Evolutionary conservation across 2,888 invertebrate species (phyloP).

Genomic region (Drosophila recens): DNA sequence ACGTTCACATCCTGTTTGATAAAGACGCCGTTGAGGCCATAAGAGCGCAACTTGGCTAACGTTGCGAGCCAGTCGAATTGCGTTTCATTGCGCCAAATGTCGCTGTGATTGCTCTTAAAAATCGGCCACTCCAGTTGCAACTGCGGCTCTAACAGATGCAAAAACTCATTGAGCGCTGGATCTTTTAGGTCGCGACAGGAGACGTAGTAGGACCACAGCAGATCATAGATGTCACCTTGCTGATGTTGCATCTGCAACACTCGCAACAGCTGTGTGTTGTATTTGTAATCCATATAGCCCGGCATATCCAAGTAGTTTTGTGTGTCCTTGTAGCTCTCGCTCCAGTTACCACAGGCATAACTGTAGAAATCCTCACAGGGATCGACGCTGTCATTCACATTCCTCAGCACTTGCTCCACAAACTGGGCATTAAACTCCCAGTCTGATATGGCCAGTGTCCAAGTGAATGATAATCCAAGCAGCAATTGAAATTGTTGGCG

Average conservation of each 20-base stretch:
- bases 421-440: constrained; percentile 44
- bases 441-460: constrained; percentile 10
- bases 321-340: constrained; percentile 55
- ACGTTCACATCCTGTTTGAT: constrained; percentile 71
- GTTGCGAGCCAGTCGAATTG: constrained; percentile 75
- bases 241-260: constrained; percentile 37
- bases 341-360: constrained; percentile 79
- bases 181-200: constrained; percentile 61
- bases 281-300: constrained; percentile 76
- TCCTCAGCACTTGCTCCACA: constrained; percentile 58
- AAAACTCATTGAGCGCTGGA: constrained; percentile 67
- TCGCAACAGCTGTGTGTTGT: constrained; percentile 63
- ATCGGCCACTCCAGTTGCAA: constrained; percentile 76
- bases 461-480: constrained; percentile 18
- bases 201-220: constrained; percentile 61
- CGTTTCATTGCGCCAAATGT: constrained; percentile 64
- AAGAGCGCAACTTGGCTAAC: constrained; percentile 64
- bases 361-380: constrained; percentile 80
- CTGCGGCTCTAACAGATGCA: constrained; percentile 60
- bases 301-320: constrained; percentile 73
- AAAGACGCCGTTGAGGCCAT: constrained; percentile 73
- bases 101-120: constrained; percentile 63
- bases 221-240: constrained; percentile 43
- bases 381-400: constrained; percentile 62
- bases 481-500: constrained; percentile 31